Evolutionary conservation across 1,140 invertebrate genomes (phyloP).

Genomic region (Polypedilum pembai): DNA sequence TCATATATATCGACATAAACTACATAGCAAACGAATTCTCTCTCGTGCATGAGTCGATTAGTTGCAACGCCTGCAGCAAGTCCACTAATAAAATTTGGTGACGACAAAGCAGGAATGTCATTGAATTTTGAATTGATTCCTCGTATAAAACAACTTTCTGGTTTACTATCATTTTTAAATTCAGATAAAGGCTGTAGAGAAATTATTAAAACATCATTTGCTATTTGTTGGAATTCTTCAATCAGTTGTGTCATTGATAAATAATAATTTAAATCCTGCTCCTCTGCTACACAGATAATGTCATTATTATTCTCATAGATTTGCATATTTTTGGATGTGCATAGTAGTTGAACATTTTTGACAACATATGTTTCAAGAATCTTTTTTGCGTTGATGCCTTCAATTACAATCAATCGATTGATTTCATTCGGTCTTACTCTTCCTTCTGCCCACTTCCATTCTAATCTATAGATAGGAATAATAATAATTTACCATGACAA

Average conservation of each 20-base stretch:
- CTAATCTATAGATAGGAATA: not conserved
- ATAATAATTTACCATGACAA: too few relatives aligned
- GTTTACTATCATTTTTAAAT: constrained; percentile 30
- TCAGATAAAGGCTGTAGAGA: constrained; percentile 30
- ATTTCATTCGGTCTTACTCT: not conserved
- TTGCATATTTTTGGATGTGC: not conserved
- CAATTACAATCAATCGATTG: not conserved
- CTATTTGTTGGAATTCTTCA: constrained; percentile 28
- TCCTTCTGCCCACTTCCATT: not conserved
- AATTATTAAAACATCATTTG: constrained; percentile 30
- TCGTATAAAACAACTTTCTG: constrained; percentile 29
- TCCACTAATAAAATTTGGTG: constrained; percentile 33
- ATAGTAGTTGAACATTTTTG: not conserved
- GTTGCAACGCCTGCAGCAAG: constrained; percentile 33
- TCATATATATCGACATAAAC: constrained; percentile 23
- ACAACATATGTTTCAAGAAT: not conserved
- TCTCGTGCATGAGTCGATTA: not conserved
- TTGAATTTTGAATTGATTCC: constrained; percentile 30
- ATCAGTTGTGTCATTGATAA: constrained; percentile 30
- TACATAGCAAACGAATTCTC: not conserved
- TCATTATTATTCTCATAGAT: not conserved
- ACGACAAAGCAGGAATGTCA: constrained; percentile 30
- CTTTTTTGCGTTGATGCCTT: not conserved
- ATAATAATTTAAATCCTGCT: not conserved
- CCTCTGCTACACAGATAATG: not conserved